phyloP scores from a whole-genome alignment of 1,140 invertebrate species.

The Anoplophora glabripennis region DNA sequence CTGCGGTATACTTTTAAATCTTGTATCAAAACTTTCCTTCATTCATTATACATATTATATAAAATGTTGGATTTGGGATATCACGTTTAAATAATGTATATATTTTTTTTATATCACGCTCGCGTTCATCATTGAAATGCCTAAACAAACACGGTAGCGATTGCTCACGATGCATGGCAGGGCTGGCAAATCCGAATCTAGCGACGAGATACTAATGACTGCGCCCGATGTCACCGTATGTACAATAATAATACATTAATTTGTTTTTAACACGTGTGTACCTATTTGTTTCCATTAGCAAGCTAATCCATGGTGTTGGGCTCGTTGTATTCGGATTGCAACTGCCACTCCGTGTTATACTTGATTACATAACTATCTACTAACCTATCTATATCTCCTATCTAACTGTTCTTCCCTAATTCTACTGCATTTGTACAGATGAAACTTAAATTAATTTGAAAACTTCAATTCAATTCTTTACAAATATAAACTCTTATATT shows the following conservation, averaged over 20 bases:
- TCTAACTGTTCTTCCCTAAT: slow-evolving; percentile 13
- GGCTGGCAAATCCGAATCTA: neutral
- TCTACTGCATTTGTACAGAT: slow-evolving; percentile 28
- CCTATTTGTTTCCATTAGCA: neutral
- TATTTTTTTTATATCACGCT: slow-evolving; percentile 15
- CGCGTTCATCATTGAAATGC: slow-evolving; percentile 7
- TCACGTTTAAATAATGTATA: slow-evolving; percentile 15
- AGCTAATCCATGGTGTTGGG: neutral
- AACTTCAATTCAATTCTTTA: slow-evolving; percentile 25
- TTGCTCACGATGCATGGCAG: neutral
- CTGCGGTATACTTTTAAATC: slow-evolving; percentile 17
- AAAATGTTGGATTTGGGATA: slow-evolving; percentile 11
- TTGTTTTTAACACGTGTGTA: neutral
- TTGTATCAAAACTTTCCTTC: slow-evolving; percentile 14
- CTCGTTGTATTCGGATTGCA: neutral
- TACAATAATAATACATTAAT: neutral
- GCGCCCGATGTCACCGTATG: neutral
- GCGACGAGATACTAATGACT: neutral
- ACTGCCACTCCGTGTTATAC: slow-evolving; percentile 4
- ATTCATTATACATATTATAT: slow-evolving; percentile 16
- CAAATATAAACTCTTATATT: slow-evolving; percentile 28
- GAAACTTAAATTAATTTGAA: slow-evolving; percentile 19
- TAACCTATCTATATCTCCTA: slow-evolving; percentile 11
- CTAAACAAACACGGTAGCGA: slow-evolving; percentile 11
- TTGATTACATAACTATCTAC: slow-evolving; percentile 15